Percentiles rank a stretch among this genome's conserved stretches.
Evolutionary conservation across 2,797 vertebrate genomes (phyloP).

Genomic region (Peromyscus eremicus): DNA sequence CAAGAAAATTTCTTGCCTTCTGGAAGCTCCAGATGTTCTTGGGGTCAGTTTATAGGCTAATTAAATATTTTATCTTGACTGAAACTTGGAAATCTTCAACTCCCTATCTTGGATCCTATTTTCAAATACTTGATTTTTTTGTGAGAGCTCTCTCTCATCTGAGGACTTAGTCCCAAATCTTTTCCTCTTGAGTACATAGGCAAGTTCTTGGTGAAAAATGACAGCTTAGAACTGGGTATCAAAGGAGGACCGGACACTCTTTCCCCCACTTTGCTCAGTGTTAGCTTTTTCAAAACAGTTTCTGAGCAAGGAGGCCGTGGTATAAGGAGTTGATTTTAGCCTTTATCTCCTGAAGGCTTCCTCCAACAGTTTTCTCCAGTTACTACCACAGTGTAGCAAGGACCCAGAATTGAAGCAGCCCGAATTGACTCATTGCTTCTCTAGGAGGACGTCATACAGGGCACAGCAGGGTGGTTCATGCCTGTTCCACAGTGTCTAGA

Average conservation of each 20-base stretch:
- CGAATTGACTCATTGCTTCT: background rate
- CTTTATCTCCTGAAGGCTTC: background rate
- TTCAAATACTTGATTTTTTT: constrained; percentile 79
- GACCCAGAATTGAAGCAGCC: background rate
- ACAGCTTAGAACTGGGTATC: constrained; percentile 11
- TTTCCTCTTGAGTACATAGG: constrained; percentile 43
- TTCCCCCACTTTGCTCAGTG: background rate
- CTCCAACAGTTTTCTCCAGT: background rate
- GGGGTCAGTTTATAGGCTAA: constrained; percentile 84
- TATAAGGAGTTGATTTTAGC: background rate
- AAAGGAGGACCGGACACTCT: constrained; percentile 20
- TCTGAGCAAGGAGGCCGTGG: background rate
- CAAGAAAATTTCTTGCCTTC: constrained; percentile 74
- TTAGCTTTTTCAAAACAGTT: constrained; percentile 50
- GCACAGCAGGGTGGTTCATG: background rate
- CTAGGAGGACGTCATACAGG: background rate
- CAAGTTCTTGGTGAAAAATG: constrained; percentile 57
- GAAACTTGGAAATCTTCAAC: constrained; percentile 63
- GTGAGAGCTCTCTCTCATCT: constrained; percentile 52
- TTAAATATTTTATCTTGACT: constrained; percentile 84
- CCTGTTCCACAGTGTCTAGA: background rate
- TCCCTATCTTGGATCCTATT: constrained; percentile 67
- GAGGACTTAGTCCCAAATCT: constrained; percentile 51
- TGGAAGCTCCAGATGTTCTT: constrained; percentile 71
- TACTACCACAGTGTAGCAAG: background rate